Percentiles rank a stretch among this genome's conserved stretches.
phyloP scores from a whole-genome alignment of 2,888 invertebrate species.

The Rhagium mordax region DNA sequence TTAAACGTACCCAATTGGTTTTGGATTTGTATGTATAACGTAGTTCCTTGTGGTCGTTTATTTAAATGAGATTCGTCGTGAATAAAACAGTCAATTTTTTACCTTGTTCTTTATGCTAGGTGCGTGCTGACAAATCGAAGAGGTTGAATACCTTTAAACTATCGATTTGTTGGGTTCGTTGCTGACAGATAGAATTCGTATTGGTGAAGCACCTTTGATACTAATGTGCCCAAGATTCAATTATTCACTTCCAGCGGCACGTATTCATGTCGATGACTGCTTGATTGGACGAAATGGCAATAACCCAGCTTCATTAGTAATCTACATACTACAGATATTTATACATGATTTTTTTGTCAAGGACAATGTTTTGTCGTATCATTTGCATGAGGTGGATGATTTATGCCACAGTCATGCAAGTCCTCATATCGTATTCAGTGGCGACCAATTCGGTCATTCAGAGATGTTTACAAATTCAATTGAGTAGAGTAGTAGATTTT shows the following conservation, averaged over 20 bases:
- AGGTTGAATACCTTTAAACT: not conserved
- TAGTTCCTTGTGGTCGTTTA: no score
- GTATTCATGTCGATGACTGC: not conserved
- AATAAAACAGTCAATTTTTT: no score
- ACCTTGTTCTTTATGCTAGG: not conserved
- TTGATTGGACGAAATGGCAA: not conserved
- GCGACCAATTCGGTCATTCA: no score
- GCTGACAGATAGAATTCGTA: not conserved
- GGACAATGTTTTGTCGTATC: not conserved
- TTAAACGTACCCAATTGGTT: no score
- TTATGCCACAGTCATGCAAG: no score
- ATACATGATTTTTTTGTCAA: conserved; percentile 25
- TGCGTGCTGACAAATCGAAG: not conserved
- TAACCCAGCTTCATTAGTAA: not conserved
- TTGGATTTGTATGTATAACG: no score
- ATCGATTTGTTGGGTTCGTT: not conserved
- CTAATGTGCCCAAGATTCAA: not conserved
- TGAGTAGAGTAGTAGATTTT: no score
- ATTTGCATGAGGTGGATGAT: not conserved
- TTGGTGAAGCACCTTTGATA: not conserved
- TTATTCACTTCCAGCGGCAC: not conserved
- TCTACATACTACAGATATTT: not conserved
- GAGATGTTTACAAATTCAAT: no score
- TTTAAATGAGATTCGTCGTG: no score
- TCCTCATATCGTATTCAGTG: no score